Percentiles rank a stretch among this genome's conserved stretches.
Evolutionary conservation across 2,113 vertebrate species (phyloP).

Genomic region (Bagarius yarrelli): DNA sequence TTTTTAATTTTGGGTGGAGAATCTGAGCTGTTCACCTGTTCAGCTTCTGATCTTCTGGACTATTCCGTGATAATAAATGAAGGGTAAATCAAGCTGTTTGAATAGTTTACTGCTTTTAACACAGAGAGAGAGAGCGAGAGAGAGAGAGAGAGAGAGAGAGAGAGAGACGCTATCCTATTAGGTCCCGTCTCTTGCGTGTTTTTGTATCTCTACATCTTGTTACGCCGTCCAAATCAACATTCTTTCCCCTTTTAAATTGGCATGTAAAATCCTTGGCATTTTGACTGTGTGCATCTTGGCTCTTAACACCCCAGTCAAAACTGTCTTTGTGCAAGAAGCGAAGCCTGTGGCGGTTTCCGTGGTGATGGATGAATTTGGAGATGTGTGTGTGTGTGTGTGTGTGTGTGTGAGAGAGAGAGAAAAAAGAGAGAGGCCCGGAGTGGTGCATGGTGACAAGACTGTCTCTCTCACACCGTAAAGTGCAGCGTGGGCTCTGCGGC

Average conservation of each 20-base stretch:
- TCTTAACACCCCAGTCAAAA: slow-evolving; percentile 71
- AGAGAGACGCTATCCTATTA: slow-evolving; percentile 23
- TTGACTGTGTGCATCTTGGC: slow-evolving; percentile 74
- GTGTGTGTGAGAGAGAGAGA: slow-evolving; percentile 33
- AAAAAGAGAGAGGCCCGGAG: slow-evolving; percentile 45
- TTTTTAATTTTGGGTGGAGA: too few relatives aligned
- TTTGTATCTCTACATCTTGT: slow-evolving; percentile 45
- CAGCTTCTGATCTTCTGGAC: background rate
- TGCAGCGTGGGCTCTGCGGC: slow-evolving; percentile 45
- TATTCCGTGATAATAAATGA: background rate
- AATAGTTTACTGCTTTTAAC: background rate
- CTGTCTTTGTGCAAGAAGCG: slow-evolving; percentile 75
- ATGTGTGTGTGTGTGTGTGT: slow-evolving; percentile 59
- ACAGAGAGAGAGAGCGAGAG: too few relatives aligned
- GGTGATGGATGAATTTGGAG: slow-evolving; percentile 76
- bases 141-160: too few relatives aligned
- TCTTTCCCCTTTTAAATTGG: slow-evolving; percentile 68
- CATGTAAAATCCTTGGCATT: slow-evolving; percentile 73
- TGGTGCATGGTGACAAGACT: slow-evolving; percentile 61
- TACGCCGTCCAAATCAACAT: slow-evolving; percentile 64
- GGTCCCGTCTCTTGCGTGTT: slow-evolving; percentile 38
- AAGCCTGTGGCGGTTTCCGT: slow-evolving; percentile 72
- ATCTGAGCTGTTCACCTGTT: background rate
- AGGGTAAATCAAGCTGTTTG: background rate
- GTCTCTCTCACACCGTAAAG: slow-evolving; percentile 60